Evolutionary conservation across 2,888 invertebrate genomes (phyloP).

Genomic region (Conus canariensis): DNA sequence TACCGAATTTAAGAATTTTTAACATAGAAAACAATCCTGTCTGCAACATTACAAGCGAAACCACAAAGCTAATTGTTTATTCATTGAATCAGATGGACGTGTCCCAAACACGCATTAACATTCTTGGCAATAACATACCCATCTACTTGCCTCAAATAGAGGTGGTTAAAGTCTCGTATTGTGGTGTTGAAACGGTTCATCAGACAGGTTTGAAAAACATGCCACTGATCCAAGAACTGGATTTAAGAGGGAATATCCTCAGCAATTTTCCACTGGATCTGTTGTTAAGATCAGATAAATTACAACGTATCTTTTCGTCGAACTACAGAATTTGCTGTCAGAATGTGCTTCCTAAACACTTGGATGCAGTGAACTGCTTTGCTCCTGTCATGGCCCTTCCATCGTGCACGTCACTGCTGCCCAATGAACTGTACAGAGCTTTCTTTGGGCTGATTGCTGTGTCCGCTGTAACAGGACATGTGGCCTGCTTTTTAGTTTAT

Average conservation of each 20-base stretch:
- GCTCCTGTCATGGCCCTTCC: background rate
- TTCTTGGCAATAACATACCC: background rate
- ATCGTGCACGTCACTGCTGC: background rate
- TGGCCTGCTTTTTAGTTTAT: background rate
- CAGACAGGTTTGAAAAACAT: background rate
- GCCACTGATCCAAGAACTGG: background rate
- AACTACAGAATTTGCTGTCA: conserved; percentile 4
- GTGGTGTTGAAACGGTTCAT: background rate
- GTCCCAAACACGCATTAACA: background rate
- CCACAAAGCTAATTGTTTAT: background rate
- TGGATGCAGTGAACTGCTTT: background rate
- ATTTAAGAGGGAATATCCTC: background rate
- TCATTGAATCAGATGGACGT: background rate
- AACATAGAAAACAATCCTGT: background rate
- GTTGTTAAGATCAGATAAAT: too few species aligned
- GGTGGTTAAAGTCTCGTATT: background rate
- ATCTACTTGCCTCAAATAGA: background rate
- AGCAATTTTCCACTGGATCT: background rate
- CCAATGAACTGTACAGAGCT: background rate
- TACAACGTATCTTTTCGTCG: background rate
- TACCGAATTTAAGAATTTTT: background rate
- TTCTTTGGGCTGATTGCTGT: background rate
- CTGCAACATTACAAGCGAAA: background rate
- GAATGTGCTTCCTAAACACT: background rate
- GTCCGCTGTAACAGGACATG: background rate